Base-by-base conservation (phyloP, 2,888 invertebrate genomes). In the Eristalis tenax region DNA sequence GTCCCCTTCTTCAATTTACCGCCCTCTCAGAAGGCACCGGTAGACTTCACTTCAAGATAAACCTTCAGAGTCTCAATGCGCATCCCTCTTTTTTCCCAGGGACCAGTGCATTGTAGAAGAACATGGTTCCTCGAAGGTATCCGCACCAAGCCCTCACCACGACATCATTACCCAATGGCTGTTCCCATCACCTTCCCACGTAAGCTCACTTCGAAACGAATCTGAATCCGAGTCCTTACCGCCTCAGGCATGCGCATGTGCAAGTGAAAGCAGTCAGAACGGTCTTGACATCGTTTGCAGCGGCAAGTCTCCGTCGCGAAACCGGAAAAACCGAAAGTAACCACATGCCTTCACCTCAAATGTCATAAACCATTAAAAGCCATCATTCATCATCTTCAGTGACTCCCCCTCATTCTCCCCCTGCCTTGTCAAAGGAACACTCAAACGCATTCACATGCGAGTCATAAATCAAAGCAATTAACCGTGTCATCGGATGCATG, bases 381-480 rank as follows among this genome's bases (percentile, higher is more conserved):
- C 64, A 73, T 68, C 87, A 83, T 83, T 59, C 70, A 70, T 82
- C 82, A 82, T 66, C n/a, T 32, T 76, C 15, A 11, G 61, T 71
- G 1, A 4, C 6, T n/a, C 15, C 18, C 4, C 18, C 40, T 11
- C 65, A 1, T 40, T 23, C 13, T n/a, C 38, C 6, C 59, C 11
- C 68, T 68, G 23, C 35, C 50, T 68, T 32, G 68, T 23, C 63
- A 65, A 69, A 35, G 43, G 43, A 43, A 18, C 10, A 6, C 50
- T 18, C 18, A 50, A 18, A 18, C 18, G 50, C 50, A 50, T 50
- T 8, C 50, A 18, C 81, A 43, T 68, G 71, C 69, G 59, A 76
- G 66, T 57, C 66, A 73, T 83, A 83, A 87, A 83, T 87, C 87
- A 87, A 71, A 43, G 65, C 75, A 87, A 77, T 77, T 73, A 83